phyloP scores from a whole-genome alignment of 2,888 invertebrate species.

The Phortica okadai region DNA sequence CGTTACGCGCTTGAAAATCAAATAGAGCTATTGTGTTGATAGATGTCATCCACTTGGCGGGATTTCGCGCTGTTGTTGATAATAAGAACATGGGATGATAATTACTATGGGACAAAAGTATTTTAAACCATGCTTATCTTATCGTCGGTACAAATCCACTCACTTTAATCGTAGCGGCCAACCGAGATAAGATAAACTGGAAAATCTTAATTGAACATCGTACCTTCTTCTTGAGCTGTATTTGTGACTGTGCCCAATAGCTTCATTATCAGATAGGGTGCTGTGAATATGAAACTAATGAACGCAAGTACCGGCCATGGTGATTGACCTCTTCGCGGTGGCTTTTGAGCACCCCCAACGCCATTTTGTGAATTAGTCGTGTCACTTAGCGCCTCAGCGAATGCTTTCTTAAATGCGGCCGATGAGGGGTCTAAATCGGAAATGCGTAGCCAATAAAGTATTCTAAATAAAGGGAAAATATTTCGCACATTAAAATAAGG shows the following conservation, averaged over 20 bases:
- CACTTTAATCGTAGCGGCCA: background rate
- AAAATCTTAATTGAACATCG: conserved; percentile 63
- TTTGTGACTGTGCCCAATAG: conserved; percentile 81
- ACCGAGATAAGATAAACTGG: conserved; percentile 56
- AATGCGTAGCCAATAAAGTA: conserved; percentile 73
- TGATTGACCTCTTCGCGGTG: conserved; percentile 77
- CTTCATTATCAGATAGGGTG: conserved; percentile 93
- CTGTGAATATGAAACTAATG: conserved; percentile 90
- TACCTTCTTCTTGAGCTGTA: conserved; percentile 80
- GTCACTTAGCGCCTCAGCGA: conserved; percentile 74
- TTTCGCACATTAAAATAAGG: conserved; percentile 12
- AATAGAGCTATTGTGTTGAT: conserved; percentile 83
- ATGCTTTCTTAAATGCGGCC: conserved; percentile 77
- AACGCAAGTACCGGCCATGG: conserved; percentile 94
- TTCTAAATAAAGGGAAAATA: conserved; percentile 52
- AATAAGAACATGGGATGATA: background rate
- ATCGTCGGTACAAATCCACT: conserved; percentile 11
- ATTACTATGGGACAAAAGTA: background rate
- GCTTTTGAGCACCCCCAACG: conserved; percentile 54
- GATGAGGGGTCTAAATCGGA: conserved; percentile 75
- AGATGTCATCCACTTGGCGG: conserved; percentile 83
- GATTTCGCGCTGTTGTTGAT: conserved; percentile 79
- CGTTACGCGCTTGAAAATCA: conserved; percentile 84
- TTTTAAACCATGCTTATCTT: conserved; percentile 22
- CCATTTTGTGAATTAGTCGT: conserved; percentile 54